Conservation (phyloP, 2,888 invertebrate species). For the Norana najaformis region DNA sequence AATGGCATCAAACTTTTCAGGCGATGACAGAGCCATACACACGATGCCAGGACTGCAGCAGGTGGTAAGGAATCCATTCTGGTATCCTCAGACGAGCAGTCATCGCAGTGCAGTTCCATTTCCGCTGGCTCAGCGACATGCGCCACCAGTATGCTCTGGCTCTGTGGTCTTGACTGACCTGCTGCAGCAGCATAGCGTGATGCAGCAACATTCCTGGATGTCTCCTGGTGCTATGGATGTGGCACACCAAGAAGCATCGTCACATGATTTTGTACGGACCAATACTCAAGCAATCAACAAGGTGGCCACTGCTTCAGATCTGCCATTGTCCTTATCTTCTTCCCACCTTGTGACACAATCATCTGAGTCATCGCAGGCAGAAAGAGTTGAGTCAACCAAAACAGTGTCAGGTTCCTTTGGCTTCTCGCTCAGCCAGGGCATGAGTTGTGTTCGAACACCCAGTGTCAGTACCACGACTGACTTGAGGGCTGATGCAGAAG, state of each 20-base stretch:
- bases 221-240: not conserved
- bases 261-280: not conserved
- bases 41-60: not conserved
- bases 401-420: not conserved
- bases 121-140: not conserved
- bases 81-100: not conserved
- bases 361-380: not conserved
- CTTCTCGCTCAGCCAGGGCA: not conserved
- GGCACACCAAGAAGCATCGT: too few relatives aligned
- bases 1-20: not conserved
- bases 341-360: not conserved
- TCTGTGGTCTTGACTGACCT: conserved; percentile 16
- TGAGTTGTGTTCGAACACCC: not conserved
- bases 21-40: not conserved
- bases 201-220: conserved; percentile 13
- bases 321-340: conserved; percentile 1
- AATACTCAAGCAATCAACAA: not conserved
- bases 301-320: not conserved
- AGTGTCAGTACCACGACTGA: not conserved
- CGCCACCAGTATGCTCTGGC: not conserved
- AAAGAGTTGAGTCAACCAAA: not conserved
- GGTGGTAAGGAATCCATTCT: not conserved
- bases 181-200: conserved; percentile 23
- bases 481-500: not conserved
- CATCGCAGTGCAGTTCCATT: not conserved